These are phyloP conservation scores for Lasioglossum morio DNA, from an alignment of 2,888 invertebrate genomes.

Conservation along the genomic window DNA sequence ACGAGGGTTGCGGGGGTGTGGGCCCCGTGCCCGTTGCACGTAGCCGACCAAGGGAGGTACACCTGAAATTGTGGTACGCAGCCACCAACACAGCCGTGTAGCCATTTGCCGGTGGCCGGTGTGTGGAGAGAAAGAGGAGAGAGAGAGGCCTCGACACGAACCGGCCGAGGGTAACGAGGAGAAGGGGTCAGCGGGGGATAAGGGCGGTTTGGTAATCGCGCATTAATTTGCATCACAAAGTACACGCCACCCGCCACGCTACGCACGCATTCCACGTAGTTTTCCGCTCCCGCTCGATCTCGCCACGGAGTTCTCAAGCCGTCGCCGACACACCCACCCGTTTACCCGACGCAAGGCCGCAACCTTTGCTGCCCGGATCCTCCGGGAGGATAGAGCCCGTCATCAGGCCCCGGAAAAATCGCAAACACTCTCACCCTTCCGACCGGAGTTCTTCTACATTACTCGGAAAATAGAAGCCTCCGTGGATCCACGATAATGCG, in stretches of 20 bases:
- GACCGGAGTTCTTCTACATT: not conserved
- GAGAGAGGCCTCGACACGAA: conserved; percentile 61
- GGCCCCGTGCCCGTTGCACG: conserved; percentile 61
- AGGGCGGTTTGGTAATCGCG: conserved; percentile 82
- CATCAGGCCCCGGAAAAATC: not conserved
- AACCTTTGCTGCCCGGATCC: conserved; percentile 7
- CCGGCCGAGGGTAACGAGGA: conserved; percentile 65
- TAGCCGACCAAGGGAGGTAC: conserved; percentile 43
- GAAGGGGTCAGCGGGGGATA: conserved; percentile 43
- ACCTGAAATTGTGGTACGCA: conserved; percentile 51
- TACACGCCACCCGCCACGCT: conserved; percentile 82
- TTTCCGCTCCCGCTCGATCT: conserved; percentile 72
- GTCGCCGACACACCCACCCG: conserved; percentile 32
- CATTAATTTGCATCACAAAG: conserved; percentile 84
- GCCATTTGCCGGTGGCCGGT: conserved; percentile 41
- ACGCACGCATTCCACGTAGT: conserved; percentile 81
- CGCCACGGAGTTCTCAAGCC: conserved; percentile 58
- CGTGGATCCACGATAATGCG: not conserved
- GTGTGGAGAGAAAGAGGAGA: not conserved
- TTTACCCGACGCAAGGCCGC: conserved; percentile 12
- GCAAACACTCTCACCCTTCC: not conserved
- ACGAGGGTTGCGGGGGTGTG: conserved; percentile 46
- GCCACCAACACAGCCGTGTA: conserved; percentile 24
- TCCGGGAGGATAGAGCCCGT: not conserved
- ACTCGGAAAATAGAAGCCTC: not conserved